These are phyloP conservation scores for Oryzias javanicus DNA, from an alignment of 2,113 vertebrate genomes.

Conservation along the genomic window DNA sequence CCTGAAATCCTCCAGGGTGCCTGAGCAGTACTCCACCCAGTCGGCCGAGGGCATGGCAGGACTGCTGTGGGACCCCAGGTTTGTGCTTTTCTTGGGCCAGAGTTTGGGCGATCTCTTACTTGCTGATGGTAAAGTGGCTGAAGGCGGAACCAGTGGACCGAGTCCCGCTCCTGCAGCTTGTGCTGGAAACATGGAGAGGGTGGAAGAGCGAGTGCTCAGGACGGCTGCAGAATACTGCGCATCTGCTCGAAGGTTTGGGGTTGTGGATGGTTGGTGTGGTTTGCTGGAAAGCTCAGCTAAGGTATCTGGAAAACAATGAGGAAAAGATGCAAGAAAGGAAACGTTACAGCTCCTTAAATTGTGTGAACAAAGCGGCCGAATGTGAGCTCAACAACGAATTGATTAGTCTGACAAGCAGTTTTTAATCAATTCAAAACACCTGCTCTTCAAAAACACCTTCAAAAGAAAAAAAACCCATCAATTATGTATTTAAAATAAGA, in stretches of 20 bases:
- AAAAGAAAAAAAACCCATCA: too few relatives aligned
- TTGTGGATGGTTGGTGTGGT: constrained; percentile 10
- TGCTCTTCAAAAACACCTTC: too few relatives aligned
- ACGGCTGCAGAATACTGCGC: neutral
- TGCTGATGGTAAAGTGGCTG: neutral
- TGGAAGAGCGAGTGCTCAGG: neutral
- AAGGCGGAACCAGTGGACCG: constrained; percentile 23
- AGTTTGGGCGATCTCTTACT: constrained; percentile 68
- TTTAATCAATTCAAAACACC: neutral
- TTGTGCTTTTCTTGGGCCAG: constrained; percentile 60
- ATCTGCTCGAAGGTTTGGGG: constrained; percentile 25
- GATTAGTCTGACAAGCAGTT: neutral
- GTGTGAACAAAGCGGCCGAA: neutral
- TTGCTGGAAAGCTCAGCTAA: constrained; percentile 20
- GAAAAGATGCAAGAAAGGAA: neutral
- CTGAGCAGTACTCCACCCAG: constrained; percentile 10
- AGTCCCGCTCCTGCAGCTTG: constrained; percentile 6
- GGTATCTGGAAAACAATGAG: constrained; percentile 51
- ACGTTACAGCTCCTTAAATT: neutral
- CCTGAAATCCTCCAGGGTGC: constrained; percentile 59
- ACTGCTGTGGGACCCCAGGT: constrained; percentile 35
- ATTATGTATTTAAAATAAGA: too few relatives aligned
- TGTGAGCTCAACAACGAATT: neutral
- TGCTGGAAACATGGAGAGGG: neutral
- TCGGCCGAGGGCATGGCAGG: constrained; percentile 31